phyloP scores from a whole-genome alignment of 2,113 vertebrate species.

The Ictidomys tridecemlineatus region DNA sequence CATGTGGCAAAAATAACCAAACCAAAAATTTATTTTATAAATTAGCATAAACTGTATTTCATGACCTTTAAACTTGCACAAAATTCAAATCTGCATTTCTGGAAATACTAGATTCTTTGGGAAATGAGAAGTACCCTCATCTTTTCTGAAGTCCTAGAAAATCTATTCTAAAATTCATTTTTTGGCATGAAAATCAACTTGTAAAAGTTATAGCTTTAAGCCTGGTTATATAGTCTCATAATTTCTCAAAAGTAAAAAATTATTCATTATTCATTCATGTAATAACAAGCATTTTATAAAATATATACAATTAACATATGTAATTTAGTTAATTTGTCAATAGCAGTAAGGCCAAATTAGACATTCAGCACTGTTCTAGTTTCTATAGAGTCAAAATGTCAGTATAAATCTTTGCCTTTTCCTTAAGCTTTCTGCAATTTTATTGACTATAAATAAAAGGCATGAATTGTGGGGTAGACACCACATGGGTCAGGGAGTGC shows the following conservation, averaged over 20 bases:
- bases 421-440: not conserved
- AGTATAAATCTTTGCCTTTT: not conserved
- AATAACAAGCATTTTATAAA: not conserved
- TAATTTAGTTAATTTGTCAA: not conserved
- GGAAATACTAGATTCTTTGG: not conserved
- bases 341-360: not conserved
- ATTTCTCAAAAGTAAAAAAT: not conserved
- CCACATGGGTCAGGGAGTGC: not conserved
- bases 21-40: not conserved
- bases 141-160: not conserved
- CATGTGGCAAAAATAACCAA: not conserved
- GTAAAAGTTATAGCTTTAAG: not conserved
- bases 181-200: not conserved
- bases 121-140: not conserved
- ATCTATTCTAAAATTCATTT: not conserved
- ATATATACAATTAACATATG: not conserved
- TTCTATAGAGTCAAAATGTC: not conserved
- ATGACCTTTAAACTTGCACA: not conserved
- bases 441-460: not conserved
- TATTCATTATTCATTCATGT: not conserved
- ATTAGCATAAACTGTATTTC: not conserved
- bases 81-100: not conserved
- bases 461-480: rapidly evolving
- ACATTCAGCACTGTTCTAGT: not conserved
- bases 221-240: not conserved